Conservation (phyloP, 2,797 vertebrate species). For the Nyctibius grandis region DNA sequence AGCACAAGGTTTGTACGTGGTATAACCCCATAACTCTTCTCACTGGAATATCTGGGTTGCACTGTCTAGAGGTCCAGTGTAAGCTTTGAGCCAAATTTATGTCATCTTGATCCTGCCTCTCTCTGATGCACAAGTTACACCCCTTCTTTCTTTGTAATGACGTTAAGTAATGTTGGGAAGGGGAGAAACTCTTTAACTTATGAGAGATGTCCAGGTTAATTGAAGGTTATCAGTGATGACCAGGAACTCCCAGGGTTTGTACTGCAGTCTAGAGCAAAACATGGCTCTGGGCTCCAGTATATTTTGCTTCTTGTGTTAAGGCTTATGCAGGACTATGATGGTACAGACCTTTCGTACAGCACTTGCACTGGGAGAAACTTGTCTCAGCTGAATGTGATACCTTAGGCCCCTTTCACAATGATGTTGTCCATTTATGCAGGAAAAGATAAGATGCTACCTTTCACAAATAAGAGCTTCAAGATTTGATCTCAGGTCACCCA, state of each 20-base stretch:
- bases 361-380: background rate
- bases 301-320: background rate
- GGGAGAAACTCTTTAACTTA: background rate
- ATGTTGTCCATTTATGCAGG: background rate
- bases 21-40: background rate
- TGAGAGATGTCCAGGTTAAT: background rate
- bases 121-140: background rate
- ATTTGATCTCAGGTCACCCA: background rate
- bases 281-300: accelerated
- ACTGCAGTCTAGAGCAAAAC: background rate
- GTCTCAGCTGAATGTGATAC: background rate
- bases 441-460: background rate
- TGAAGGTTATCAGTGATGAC: background rate
- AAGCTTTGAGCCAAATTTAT: background rate
- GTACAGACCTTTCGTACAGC: background rate
- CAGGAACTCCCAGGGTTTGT: background rate
- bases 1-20: accelerated
- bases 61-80: background rate
- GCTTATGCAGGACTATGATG: background rate
- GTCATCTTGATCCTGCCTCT: background rate
- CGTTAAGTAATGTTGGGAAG: background rate
- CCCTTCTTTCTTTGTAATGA: background rate
- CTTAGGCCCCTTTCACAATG: background rate
- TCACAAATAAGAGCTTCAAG: background rate
- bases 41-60: background rate